phyloP scores from a whole-genome alignment of 1,140 invertebrate species.

The Sesamia nonagrioides region DNA sequence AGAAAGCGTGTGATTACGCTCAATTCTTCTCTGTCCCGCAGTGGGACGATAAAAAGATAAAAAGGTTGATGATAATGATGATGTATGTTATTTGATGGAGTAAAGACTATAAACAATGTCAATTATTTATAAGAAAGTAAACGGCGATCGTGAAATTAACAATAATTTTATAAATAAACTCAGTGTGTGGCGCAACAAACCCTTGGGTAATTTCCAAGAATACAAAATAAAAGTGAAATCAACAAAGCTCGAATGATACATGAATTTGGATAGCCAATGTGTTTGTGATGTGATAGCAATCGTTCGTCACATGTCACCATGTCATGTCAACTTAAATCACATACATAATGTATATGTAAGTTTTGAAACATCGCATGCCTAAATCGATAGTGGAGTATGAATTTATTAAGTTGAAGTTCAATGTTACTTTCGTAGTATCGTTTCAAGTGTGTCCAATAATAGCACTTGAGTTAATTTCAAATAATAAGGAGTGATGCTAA shows the following conservation, averaged over 20 bases:
- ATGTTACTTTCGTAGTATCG: not conserved
- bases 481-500: no score
- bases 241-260: slow-evolving; percentile 66
- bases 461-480: not conserved
- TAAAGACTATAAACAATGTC: not conserved
- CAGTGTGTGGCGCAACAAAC: slow-evolving; percentile 3
- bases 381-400: not conserved
- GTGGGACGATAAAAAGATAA: no score
- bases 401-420: not conserved
- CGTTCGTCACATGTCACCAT: slow-evolving; percentile 65
- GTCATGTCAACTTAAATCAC: slow-evolving; percentile 60
- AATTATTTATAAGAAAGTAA: not conserved
- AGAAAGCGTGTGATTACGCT: no score
- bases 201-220: slow-evolving; percentile 25
- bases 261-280: slow-evolving; percentile 69
- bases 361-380: not conserved
- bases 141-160: not conserved
- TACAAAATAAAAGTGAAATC: slow-evolving; percentile 69
- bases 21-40: no score
- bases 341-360: slow-evolving; percentile 64
- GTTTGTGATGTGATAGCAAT: slow-evolving; percentile 68
- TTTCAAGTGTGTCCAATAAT: not conserved
- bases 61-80: no score
- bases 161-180: not conserved
- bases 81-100: no score